A percentile compares a stretch with the other conserved stretches of the same genome.
Conservation (phyloP, 2,113 vertebrate species). For the Synodontis membranacea region DNA sequence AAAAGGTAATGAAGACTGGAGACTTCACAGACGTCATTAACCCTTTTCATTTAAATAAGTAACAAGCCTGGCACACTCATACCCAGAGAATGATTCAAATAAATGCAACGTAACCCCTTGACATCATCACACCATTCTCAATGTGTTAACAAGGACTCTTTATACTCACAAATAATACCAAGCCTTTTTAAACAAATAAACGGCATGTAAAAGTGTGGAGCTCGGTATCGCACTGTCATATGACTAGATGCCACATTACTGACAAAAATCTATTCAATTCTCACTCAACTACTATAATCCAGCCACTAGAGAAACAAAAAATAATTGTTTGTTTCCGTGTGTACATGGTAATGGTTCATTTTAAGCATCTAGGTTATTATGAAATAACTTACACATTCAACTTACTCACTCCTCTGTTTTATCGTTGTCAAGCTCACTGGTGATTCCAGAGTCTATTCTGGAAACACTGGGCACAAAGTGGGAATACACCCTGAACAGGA, state of each 20-base stretch:
- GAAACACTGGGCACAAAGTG: neutral
- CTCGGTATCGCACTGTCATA: neutral
- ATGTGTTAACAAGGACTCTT: neutral
- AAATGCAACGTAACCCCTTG: neutral
- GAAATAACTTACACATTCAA: neutral
- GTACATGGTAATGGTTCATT: neutral
- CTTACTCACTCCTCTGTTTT: neutral
- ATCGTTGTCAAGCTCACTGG: neutral
- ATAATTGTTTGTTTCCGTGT: neutral
- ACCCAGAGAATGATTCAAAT: constrained; percentile 3
- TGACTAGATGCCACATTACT: neutral
- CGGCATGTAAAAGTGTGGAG: neutral
- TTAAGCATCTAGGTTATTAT: neutral
- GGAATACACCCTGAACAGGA: neutral
- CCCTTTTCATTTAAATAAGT: constrained; percentile 55
- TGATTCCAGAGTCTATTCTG: neutral
- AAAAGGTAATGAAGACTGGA: constrained; percentile 55
- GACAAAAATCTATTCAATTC: constrained; percentile 18
- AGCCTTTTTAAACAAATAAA: neutral
- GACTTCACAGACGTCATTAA: constrained; percentile 47
- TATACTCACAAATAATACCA: neutral
- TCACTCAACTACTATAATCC: neutral
- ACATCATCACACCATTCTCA: neutral
- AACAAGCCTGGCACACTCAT: constrained; percentile 32
- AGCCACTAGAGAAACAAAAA: neutral